Percentiles rank a stretch among this genome's conserved stretches.
Evolutionary conservation across 2,797 vertebrate species (phyloP).

Genomic region (Chanos chanos): DNA sequence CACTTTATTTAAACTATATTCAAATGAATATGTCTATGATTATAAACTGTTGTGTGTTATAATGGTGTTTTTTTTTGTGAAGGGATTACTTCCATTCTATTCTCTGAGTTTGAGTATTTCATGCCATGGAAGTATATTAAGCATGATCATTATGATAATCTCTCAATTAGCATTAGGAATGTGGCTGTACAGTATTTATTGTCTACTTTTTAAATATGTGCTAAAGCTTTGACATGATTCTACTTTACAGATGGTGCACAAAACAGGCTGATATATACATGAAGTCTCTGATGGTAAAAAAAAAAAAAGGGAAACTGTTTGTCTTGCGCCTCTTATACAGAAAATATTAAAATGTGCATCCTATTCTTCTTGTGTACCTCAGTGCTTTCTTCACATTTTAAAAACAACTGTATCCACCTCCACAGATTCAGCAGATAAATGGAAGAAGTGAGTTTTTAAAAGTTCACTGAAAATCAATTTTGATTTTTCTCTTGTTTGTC

Average conservation of each 20-base stretch:
- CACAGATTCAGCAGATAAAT: neutral
- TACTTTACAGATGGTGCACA: slow-evolving; percentile 64
- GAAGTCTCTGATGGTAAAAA: too few relatives aligned
- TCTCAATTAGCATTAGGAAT: slow-evolving; percentile 66
- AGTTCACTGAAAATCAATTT: neutral
- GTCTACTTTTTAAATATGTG: slow-evolving; percentile 62
- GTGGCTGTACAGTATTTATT: slow-evolving; percentile 83
- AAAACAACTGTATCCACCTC: neutral
- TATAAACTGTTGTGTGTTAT: slow-evolving; percentile 47
- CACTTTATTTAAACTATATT: slow-evolving; percentile 71
- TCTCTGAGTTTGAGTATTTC: slow-evolving; percentile 53
- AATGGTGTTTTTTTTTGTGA: slow-evolving; percentile 53
- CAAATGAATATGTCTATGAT: slow-evolving; percentile 28
- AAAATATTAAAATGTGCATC: slow-evolving; percentile 46
- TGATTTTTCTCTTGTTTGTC: slow-evolving; percentile 19
- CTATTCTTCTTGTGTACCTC: slow-evolving; percentile 56
- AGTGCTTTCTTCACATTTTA: slow-evolving; percentile 53
- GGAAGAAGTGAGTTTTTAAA: neutral
- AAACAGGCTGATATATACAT: slow-evolving; percentile 52
- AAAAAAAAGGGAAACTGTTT: slow-evolving; percentile 64
- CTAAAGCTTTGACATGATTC: slow-evolving; percentile 67
- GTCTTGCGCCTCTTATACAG: slow-evolving; percentile 54
- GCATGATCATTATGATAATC: slow-evolving; percentile 66
- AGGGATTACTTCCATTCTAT: slow-evolving; percentile 56
- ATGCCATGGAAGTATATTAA: slow-evolving; percentile 53